A percentile compares a stretch with the other conserved stretches of the same genome.
Conservation (phyloP, 2,888 invertebrate species). For the Cataglyphis livida region DNA sequence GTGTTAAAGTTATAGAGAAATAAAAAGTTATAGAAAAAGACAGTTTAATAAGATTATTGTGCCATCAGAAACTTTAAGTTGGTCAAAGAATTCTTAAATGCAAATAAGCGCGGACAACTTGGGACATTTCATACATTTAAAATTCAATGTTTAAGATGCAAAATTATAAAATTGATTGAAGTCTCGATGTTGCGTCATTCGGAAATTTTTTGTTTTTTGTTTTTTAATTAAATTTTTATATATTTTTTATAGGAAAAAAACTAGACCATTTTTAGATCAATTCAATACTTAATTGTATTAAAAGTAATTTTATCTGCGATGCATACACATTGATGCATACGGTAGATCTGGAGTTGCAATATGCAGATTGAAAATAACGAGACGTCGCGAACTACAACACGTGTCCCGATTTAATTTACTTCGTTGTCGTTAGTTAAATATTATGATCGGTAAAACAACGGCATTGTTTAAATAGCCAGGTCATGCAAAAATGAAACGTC, state of each 20-base stretch:
- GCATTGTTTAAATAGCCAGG: constrained; percentile 30
- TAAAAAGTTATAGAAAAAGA: not conserved
- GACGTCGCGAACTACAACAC: constrained; percentile 15
- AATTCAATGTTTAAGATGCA: not conserved
- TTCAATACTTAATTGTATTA: not conserved
- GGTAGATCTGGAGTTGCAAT: not conserved
- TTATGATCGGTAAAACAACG: constrained; percentile 22
- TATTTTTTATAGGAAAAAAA: not conserved
- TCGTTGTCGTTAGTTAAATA: constrained; percentile 26
- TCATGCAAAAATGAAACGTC: constrained; percentile 37
- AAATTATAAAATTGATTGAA: not conserved
- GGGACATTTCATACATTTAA: not conserved
- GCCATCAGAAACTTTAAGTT: constrained; percentile 2
- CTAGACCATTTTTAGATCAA: not conserved
- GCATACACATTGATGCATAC: not conserved
- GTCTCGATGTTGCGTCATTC: not conserved
- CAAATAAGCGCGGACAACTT: not conserved
- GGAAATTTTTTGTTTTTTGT: not conserved
- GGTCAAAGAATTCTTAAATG: constrained; percentile 7
- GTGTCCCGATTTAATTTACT: constrained; percentile 30
- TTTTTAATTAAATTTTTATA: not conserved
- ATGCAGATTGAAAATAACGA: constrained; percentile 1
- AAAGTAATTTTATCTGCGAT: not conserved
- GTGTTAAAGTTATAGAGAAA: not conserved
- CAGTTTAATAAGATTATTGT: constrained; percentile 14